Evolutionary conservation across 2,888 invertebrate species (phyloP).

Genomic region (Ennomos erosarius): DNA sequence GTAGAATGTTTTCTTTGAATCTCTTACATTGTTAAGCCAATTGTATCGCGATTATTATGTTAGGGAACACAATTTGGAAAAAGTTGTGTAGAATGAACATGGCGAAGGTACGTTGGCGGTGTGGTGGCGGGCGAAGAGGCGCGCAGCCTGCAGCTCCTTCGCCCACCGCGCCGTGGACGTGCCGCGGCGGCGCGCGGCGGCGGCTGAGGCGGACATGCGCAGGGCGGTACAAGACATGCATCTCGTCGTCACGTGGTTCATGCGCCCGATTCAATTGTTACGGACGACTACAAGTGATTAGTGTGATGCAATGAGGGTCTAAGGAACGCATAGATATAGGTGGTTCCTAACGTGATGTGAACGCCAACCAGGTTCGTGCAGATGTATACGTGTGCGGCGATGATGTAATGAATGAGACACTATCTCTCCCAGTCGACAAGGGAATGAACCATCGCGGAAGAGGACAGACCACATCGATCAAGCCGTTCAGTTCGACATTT

Average conservation of each 20-base stretch:
- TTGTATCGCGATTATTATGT: conserved; percentile 1
- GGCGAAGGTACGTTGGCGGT: conserved; percentile 10
- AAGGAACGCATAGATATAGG: conserved; percentile 61
- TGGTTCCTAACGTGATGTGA: conserved; percentile 52
- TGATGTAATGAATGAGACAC: conserved; percentile 65
- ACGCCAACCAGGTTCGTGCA: conserved; percentile 74
- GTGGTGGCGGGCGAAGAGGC: conserved; percentile 16
- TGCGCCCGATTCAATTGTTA: conserved; percentile 51
- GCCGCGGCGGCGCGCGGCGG: neutral
- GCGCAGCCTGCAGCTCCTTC: conserved; percentile 41
- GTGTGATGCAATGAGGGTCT: conserved; percentile 67
- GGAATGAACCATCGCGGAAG: conserved; percentile 70
- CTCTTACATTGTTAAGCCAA: conserved; percentile 24
- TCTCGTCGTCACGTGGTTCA: conserved; percentile 46
- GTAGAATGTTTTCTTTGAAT: conserved; percentile 1
- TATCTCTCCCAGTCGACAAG: conserved; percentile 74
- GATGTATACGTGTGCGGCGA: conserved; percentile 59
- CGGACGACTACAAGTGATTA: conserved; percentile 59
- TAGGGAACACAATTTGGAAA: conserved; percentile 12
- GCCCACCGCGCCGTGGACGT: conserved; percentile 24
- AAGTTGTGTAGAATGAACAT: conserved; percentile 33
- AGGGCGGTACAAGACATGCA: conserved; percentile 50
- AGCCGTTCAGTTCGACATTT: conserved; percentile 73
- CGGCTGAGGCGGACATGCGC: conserved; percentile 18
- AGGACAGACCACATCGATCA: conserved; percentile 72